These are phyloP conservation scores for cat (Felis catus) DNA, from an alignment of 2,113 vertebrate species.

Conservation along the genomic window DNA sequence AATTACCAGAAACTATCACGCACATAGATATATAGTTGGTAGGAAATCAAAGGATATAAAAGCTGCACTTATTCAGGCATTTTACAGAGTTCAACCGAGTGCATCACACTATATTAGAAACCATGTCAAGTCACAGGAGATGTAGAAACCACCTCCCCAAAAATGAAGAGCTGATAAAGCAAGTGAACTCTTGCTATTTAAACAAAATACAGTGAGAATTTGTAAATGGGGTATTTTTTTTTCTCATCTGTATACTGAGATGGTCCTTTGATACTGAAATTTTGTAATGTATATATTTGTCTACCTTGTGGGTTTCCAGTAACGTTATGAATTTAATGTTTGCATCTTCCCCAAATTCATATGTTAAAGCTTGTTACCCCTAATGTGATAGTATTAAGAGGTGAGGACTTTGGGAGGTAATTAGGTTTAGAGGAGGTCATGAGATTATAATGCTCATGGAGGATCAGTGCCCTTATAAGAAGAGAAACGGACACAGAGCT, in stretches of 20 bases:
- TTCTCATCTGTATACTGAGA: neutral
- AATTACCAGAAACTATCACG: neutral
- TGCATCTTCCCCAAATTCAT: neutral
- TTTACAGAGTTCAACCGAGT: neutral
- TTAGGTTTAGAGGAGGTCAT: neutral
- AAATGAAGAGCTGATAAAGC: neutral
- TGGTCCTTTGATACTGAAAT: neutral
- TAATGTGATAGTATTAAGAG: neutral
- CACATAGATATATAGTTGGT: neutral
- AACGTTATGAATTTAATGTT: neutral
- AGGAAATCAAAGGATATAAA: slow-evolving; percentile 28
- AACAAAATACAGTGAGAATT: neutral
- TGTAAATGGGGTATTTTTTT: neutral
- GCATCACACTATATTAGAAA: neutral
- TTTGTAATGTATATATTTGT: neutral
- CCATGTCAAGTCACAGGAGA: neutral
- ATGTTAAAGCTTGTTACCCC: neutral
- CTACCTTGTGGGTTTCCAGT: neutral
- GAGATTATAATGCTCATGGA: neutral
- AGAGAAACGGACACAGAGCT: neutral
- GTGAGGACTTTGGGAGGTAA: neutral
- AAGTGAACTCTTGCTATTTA: neutral
- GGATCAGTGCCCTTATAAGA: neutral
- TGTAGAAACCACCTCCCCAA: neutral
- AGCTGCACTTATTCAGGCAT: neutral